phyloP scores from a whole-genome alignment of 2,888 invertebrate genomes.

The Lithophane leautieri region DNA sequence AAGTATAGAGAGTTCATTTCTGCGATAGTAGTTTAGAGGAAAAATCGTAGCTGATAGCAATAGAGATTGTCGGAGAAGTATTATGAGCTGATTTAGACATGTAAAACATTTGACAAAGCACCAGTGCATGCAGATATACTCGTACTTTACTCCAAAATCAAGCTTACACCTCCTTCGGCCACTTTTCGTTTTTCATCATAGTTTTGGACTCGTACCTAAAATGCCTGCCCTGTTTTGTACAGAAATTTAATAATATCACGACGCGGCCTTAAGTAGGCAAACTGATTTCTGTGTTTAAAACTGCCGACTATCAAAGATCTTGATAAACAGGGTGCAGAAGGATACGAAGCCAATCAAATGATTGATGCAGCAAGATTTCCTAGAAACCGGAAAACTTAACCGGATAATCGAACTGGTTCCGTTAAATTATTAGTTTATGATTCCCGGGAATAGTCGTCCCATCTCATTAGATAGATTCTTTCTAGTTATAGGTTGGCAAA shows the following conservation, averaged over 20 bases:
- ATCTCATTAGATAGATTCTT: slow-evolving; percentile 34
- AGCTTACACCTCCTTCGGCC: not conserved
- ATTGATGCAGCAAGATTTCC: slow-evolving; percentile 29
- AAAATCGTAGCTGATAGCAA: not conserved
- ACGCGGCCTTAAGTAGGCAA: slow-evolving; percentile 5
- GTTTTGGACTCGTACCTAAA: not conserved
- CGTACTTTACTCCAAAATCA: not conserved
- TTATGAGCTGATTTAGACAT: not conserved
- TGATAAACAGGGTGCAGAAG: slow-evolving; percentile 40
- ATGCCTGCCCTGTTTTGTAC: not conserved
- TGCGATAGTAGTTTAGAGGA: not conserved
- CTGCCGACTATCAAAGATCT: slow-evolving; percentile 12
- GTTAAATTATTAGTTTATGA: slow-evolving; percentile 40
- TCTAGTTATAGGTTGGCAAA: slow-evolving; percentile 35
- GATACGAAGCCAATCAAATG: slow-evolving; percentile 42
- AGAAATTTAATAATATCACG: not conserved
- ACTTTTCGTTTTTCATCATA: not conserved
- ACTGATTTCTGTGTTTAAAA: slow-evolving; percentile 9
- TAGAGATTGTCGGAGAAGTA: not conserved
- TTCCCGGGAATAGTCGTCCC: slow-evolving; percentile 34
- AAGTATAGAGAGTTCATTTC: not conserved
- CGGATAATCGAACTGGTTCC: slow-evolving; percentile 36
- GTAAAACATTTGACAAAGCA: not conserved
- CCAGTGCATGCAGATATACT: not conserved
- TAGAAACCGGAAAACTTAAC: slow-evolving; percentile 34